Base-by-base conservation (phyloP, 2,888 invertebrate genomes). In the Stegana nigrithorax region DNA sequence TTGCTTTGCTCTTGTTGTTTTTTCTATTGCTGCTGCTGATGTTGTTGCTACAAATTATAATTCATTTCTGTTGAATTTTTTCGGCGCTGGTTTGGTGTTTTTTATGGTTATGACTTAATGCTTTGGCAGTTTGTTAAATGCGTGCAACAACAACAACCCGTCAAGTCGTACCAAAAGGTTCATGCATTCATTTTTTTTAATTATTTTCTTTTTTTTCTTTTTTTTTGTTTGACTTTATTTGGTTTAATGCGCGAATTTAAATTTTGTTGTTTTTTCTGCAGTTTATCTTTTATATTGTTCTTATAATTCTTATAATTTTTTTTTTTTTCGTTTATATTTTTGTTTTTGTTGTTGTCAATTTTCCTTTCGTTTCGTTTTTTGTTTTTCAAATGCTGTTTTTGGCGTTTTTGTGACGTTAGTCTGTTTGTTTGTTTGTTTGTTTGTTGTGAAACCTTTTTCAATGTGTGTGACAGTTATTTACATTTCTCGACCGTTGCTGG, bases 361-460 rank as follows among this genome's bases (percentile, higher is more conserved):
- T n/a, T n/a, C n/a, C n/a, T n/a, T n/a, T n/a, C n/a, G n/a, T n/a
- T n/a, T n/a, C n/a, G n/a, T n/a, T n/a, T n/a, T n/a, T n/a, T n/a
- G n/a, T n/a, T n/a, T n/a, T n/a, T n/a, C n/a, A n/a, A n/a, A n/a
- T n/a, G n/a, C n/a, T n/a, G n/a, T n/a, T n/a, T n/a, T n/a, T n/a
- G n/a, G n/a, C n/a, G n/a, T n/a, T n/a, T n/a, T n/a, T n/a, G n/a
- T n/a, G n/a, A n/a, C n/a, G n/a, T n/a, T 44, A 39, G 45, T 12
- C 39, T 25, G 7, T 59, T 65, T 64, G 25, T 47, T 32, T 57
- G 17, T 7, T n/a, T n/a, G n/a, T n/a, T n/a, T n/a, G n/a, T n/a
- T n/a, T n/a, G n/a, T n/a, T n/a, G n/a, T n/a, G n/a, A 10, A 32
- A 25, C 44, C 14, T 47, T 45, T 27, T 4, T 2, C 17, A 32